phyloP scores from a whole-genome alignment of 1,140 invertebrate genomes.

The Dolichoris vasculosae region DNA sequence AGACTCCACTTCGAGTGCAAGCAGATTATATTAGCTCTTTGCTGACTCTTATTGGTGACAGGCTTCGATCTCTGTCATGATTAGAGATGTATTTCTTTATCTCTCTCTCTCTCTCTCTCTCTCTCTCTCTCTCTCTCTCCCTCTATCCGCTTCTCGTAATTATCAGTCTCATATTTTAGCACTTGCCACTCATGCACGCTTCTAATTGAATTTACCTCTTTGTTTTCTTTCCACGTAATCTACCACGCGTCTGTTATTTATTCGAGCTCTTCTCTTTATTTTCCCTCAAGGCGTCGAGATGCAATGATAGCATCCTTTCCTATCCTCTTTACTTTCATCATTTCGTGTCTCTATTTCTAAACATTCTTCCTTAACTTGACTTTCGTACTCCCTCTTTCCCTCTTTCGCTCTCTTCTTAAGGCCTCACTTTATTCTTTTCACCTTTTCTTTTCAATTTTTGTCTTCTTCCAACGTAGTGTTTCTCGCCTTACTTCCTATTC shows the following conservation, averaged over 20 bases:
- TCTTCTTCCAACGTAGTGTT: not conserved
- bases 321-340: conserved; percentile 36
- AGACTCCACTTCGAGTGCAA: conserved; percentile 24
- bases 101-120: not conserved
- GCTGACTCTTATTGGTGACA: conserved; percentile 48
- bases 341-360: conserved; percentile 25
- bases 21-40: conserved; percentile 64
- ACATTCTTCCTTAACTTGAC: conserved; percentile 17
- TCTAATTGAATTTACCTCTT: conserved; percentile 45
- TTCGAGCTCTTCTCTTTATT: conserved; percentile 14
- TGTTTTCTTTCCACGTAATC: conserved; percentile 45
- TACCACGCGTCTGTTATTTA: conserved; percentile 39
- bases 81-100: no score
- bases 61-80: not conserved
- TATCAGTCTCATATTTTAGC: not conserved
- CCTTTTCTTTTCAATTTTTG: not conserved
- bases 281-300: not conserved
- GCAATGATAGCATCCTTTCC: not conserved
- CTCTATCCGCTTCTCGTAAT: not conserved
- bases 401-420: not conserved
- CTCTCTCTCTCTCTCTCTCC: not conserved
- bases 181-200: not conserved
- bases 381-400: not conserved
- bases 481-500: not conserved
- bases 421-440: not conserved